Evolutionary conservation across 2,888 invertebrate species (phyloP).

Genomic region (Orchesellides sinensis): DNA sequence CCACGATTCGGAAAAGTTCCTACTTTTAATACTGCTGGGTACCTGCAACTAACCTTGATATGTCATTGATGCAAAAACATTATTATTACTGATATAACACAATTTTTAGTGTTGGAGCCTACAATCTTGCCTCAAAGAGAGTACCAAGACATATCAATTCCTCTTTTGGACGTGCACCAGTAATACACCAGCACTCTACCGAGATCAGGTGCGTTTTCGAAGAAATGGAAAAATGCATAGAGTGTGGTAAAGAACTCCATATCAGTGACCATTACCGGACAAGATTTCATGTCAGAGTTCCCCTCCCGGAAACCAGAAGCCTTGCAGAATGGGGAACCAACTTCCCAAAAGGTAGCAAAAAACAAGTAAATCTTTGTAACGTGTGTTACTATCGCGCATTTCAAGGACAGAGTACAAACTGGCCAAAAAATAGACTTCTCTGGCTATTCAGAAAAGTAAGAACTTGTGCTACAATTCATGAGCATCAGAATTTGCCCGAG

Average conservation of each 20-base stretch:
- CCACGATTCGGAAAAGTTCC: conserved; percentile 25
- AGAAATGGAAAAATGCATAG: conserved; percentile 21
- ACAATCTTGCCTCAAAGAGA: background rate
- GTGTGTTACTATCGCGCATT: conserved; percentile 32
- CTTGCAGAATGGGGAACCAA: background rate
- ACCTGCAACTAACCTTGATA: background rate
- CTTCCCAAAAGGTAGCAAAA: conserved; percentile 25
- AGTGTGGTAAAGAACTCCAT: conserved; percentile 13
- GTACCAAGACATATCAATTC: background rate
- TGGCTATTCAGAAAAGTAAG: conserved; percentile 53
- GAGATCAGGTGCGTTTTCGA: conserved; percentile 17
- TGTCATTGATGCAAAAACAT: background rate
- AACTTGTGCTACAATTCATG: conserved; percentile 57
- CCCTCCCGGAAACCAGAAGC: conserved; percentile 25
- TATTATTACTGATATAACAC: background rate
- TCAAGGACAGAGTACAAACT: conserved; percentile 28
- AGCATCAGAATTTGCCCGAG: conserved; percentile 35
- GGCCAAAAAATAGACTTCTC: conserved; percentile 28
- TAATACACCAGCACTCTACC: background rate
- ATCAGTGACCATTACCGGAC: conserved; percentile 37
- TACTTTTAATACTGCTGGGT: conserved; percentile 38
- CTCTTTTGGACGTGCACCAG: conserved; percentile 38
- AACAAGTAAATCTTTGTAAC: conserved; percentile 40
- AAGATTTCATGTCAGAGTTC: conserved; percentile 8
- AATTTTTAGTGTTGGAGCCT: conserved; percentile 21